These are phyloP conservation scores for Nudaria mundana DNA, from an alignment of 2,888 invertebrate species.

Conservation along the genomic window DNA sequence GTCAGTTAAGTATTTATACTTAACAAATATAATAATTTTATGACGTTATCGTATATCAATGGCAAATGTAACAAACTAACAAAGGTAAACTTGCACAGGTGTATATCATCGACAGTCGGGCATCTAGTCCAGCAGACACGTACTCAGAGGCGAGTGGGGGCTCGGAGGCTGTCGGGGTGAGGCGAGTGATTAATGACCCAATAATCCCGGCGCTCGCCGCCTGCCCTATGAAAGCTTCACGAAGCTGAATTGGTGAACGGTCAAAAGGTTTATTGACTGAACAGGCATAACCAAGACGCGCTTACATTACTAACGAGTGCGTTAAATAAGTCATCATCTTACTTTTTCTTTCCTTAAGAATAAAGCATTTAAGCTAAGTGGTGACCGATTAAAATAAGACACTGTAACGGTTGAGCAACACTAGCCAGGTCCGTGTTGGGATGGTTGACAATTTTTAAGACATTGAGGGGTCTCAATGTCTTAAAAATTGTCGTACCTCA, in stretches of 20 bases:
- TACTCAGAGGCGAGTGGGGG: conserved; percentile 28
- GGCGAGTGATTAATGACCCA: conserved; percentile 78
- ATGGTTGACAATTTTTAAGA: too few species aligned
- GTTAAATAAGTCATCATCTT: conserved; percentile 25
- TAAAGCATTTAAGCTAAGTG: too few species aligned
- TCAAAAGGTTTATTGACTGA: conserved; percentile 79
- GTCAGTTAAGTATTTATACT: too few species aligned
- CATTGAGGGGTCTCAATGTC: too few species aligned
- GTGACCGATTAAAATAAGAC: too few species aligned
- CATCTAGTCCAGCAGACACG: conserved; percentile 23
- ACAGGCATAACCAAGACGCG: conserved; percentile 50
- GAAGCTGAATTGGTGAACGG: conserved; percentile 80
- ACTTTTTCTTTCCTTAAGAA: too few species aligned
- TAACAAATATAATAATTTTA: too few species aligned
- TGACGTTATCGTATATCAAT: too few species aligned
- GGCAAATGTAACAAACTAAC: too few species aligned
- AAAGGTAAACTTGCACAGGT: conserved; percentile 13
- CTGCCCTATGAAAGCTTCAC: conserved; percentile 72
- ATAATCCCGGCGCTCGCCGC: conserved; percentile 67
- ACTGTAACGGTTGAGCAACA: too few species aligned
- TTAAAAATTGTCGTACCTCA: too few species aligned
- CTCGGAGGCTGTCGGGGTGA: conserved; percentile 39
- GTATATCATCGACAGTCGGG: conserved; percentile 34
- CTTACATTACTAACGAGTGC: conserved; percentile 34
- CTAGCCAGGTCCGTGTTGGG: too few species aligned